Evolutionary conservation across 2,113 vertebrate genomes (phyloP).

Genomic region (Aldabrachelys gigantea): DNA sequence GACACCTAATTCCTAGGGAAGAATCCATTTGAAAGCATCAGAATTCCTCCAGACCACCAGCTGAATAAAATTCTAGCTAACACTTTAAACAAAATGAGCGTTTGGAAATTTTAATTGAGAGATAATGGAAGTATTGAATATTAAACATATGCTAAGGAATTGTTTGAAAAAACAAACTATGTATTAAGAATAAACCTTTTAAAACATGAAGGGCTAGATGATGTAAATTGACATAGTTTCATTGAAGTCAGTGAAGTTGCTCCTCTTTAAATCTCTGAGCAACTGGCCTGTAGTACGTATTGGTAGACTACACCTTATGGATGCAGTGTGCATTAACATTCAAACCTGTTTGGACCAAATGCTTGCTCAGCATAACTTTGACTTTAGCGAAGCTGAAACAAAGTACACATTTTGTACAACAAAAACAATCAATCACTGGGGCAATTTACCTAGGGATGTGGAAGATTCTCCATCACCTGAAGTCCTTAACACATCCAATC

Average conservation of each 20-base stretch:
- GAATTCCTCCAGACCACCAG: conserved; percentile 25
- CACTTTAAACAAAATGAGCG: background rate
- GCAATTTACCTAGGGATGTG: too few relatives aligned
- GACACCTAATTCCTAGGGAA: background rate
- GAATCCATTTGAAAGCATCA: conserved; percentile 23
- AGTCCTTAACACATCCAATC: too few relatives aligned
- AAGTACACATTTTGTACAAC: too few relatives aligned
- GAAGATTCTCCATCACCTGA: too few relatives aligned
- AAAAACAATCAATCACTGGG: too few relatives aligned
- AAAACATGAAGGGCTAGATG: background rate
- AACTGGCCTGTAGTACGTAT: background rate
- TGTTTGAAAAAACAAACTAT: background rate
- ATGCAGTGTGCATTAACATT: too few relatives aligned
- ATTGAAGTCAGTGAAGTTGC: too few relatives aligned
- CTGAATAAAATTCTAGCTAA: conserved; percentile 58
- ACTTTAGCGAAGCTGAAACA: too few relatives aligned
- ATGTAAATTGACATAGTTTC: too few relatives aligned
- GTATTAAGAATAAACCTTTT: background rate
- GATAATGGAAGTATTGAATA: conserved; percentile 51
- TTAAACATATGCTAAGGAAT: background rate
- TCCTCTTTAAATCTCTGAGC: background rate
- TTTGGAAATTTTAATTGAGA: background rate
- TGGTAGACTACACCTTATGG: too few relatives aligned
- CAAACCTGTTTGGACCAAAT: too few relatives aligned
- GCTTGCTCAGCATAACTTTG: too few relatives aligned